These are phyloP conservation scores for Eremobia ochroleuca DNA, from an alignment of 2,888 invertebrate genomes.

Conservation along the genomic window DNA sequence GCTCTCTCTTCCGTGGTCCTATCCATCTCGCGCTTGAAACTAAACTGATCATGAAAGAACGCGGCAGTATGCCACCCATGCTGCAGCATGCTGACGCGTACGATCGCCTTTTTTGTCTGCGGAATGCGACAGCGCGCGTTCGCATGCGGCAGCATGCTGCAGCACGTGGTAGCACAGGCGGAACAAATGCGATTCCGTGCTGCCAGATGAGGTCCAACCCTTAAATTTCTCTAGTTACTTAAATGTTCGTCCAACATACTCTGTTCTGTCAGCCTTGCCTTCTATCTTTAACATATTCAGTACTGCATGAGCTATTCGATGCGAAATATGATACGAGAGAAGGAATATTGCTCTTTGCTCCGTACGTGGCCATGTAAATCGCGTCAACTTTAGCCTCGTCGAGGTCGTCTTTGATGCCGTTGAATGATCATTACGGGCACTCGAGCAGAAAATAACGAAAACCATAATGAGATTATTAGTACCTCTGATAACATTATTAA, in stretches of 20 bases:
- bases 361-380: slow-evolving; percentile 3
- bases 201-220: no score
- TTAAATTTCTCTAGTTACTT: neutral
- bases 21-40: no score
- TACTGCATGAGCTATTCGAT: neutral
- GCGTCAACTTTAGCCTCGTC: slow-evolving; percentile 4
- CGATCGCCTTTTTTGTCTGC: no score
- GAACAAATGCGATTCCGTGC: no score
- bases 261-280: neutral
- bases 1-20: no score
- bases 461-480: neutral
- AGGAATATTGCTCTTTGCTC: neutral
- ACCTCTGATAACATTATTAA: neutral
- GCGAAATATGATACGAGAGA: neutral
- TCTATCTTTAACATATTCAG: neutral
- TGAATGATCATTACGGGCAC: slow-evolving; percentile 23
- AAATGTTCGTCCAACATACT: neutral
- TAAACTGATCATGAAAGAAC: no score
- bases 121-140: no score
- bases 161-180: no score
- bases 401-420: slow-evolving; percentile 26
- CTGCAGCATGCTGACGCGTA: no score
- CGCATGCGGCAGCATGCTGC: no score
- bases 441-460: slow-evolving; percentile 25
- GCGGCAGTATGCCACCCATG: no score